phyloP scores from a whole-genome alignment of 2,888 invertebrate species.

The Tenthredo amoena region DNA sequence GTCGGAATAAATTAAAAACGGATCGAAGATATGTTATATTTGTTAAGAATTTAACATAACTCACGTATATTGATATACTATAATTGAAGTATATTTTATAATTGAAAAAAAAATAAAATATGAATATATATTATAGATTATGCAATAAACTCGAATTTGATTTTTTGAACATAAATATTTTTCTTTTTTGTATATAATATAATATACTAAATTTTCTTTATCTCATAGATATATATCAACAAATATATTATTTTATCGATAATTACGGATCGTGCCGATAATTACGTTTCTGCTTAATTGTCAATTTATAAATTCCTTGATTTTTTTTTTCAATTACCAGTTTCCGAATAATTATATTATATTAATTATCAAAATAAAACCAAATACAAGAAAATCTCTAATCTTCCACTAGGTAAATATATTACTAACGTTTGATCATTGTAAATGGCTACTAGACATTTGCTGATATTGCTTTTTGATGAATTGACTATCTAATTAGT shows the following conservation, averaged over 20 bases:
- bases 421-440: slow-evolving; percentile 37
- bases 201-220: slow-evolving; percentile 28
- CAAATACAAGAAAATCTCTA: background rate
- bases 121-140: slow-evolving; percentile 9
- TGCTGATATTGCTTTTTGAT: slow-evolving; percentile 34
- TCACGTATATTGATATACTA: background rate
- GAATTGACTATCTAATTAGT: slow-evolving; percentile 11
- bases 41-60: background rate
- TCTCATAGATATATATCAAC: slow-evolving; percentile 48
- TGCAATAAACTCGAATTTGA: slow-evolving; percentile 25
- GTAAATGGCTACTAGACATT: slow-evolving; percentile 37
- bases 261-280: background rate
- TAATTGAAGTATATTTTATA: background rate
- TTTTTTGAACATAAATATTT: slow-evolving; percentile 32
- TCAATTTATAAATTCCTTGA: background rate
- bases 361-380: slow-evolving; percentile 20
- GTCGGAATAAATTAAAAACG: slow-evolving; percentile 1
- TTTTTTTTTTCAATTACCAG: background rate
- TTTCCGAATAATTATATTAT: background rate
- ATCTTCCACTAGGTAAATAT: slow-evolving; percentile 8
- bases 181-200: background rate
- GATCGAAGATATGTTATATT: slow-evolving; percentile 13
- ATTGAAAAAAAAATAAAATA: slow-evolving; percentile 12
- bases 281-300: background rate
- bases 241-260: slow-evolving; percentile 41